Evolutionary conservation across 2,113 vertebrate species (phyloP).

Genomic region (Marmota monax): DNA sequence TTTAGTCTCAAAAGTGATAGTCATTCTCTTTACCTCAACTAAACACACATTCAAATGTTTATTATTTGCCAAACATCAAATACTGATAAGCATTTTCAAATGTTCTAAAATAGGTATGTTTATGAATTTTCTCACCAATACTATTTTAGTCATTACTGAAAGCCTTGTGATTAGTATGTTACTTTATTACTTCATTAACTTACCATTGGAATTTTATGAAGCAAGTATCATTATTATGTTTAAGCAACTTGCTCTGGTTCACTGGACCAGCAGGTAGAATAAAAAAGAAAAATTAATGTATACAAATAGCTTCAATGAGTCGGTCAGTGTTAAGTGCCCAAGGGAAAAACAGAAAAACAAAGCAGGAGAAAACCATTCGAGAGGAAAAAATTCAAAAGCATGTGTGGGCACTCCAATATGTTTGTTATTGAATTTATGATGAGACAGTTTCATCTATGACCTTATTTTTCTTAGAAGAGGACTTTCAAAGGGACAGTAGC

Average conservation of each 20-base stretch:
- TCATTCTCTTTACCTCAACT: not conserved
- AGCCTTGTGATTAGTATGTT: not conserved
- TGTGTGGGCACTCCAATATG: not conserved
- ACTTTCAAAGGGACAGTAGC: not conserved
- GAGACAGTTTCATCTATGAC: not conserved
- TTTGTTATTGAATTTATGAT: not conserved
- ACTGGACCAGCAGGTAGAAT: not conserved
- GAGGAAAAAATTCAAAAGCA: not conserved
- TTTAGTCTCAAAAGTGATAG: not conserved
- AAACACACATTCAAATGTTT: not conserved
- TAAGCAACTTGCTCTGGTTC: not conserved
- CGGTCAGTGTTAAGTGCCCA: not conserved
- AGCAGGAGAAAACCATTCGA: not conserved
- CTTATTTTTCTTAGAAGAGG: not conserved
- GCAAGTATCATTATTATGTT: not conserved
- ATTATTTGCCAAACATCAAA: too few species aligned
- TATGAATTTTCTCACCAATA: not conserved
- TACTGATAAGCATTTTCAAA: too few species aligned
- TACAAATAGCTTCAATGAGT: not conserved
- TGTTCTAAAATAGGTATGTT: too few species aligned
- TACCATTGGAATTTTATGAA: not conserved
- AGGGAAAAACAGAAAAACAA: not conserved
- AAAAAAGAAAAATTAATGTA: conserved; percentile 39
- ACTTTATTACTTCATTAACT: not conserved
- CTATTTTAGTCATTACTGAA: not conserved